Evolutionary conservation across 2,113 vertebrate genomes (phyloP), one percentile per base, ranked within the genome.

Genomic region (Melospiza melodia): DNA sequence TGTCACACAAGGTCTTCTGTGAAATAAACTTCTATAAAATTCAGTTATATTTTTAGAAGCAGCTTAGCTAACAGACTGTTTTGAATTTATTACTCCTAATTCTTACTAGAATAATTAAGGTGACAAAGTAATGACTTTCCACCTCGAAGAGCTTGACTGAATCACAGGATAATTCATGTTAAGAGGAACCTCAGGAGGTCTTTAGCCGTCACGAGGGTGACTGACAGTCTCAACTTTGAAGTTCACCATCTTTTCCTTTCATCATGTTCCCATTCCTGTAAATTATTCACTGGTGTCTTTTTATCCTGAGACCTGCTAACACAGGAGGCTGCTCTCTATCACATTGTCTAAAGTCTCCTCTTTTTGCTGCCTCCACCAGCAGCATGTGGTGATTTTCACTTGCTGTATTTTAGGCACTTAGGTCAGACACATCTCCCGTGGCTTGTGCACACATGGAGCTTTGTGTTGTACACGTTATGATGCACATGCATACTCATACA

Each of bases 381-480:
- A 28, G 48, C 33, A 59, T 1, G 15, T 1, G 1, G 49, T 18
- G 58, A 39, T 82, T 85, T 68, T 33, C 33, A 51, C 11, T 59
- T 30, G 33, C 9, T 67, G 30, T 44, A 0, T 31, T 30, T 5
- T 10, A 25, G 28, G 30, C 4, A 30, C 61, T 25, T 20, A 16
- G 30, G n/a, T 6, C 31, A 61, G 58, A 25, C 57, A 31, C 5
- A 15, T 9, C 24, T 59, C 28, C 30, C 1, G 0, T 1, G 52
- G 12, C 2, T 25, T 0, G 6, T 10, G 54, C 18, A 24, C 35
- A 55, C 2, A 16, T 0, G 44, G 22, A 81, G 25, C 33, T 68
- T 49, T 0, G 0, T 5, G 14, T 5, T 33, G 10, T 4, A 22
- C 24, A 28, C 0, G 0, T 44, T 24, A n/a, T 22, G 52, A n/a